Percentiles rank a stretch among this genome's conserved stretches.
Evolutionary conservation across 2,888 invertebrate genomes (phyloP).

Genomic region (Clostera curtula): DNA sequence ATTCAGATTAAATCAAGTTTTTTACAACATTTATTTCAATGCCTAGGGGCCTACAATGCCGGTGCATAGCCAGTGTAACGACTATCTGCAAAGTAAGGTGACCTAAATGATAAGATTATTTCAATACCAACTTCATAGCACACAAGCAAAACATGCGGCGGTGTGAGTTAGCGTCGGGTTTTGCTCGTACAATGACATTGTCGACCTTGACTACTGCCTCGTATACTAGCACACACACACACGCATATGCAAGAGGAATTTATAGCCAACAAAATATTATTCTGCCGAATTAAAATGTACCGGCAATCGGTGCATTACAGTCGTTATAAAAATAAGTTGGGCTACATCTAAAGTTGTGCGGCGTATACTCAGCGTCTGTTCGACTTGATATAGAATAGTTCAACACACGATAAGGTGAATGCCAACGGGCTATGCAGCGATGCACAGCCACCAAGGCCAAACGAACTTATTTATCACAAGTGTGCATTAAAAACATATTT

Average conservation of each 20-base stretch:
- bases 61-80: conserved; percentile 31
- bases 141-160: conserved; percentile 32
- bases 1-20: too few relatives aligned
- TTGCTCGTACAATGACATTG: conserved; percentile 70
- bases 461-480: conserved; percentile 36
- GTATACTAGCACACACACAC: conserved; percentile 47
- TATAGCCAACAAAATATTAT: conserved; percentile 45
- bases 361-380: conserved; percentile 14
- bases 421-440: conserved; percentile 44
- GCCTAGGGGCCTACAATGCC: conserved; percentile 1
- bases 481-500: conserved; percentile 17
- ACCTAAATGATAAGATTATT: conserved; percentile 74
- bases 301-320: conserved; percentile 5
- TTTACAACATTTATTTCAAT: too few relatives aligned
- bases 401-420: conserved; percentile 70
- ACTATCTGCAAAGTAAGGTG: conserved; percentile 71
- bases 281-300: conserved; percentile 25
- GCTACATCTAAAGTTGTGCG: conserved; percentile 5
- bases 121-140: conserved; percentile 48
- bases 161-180: conserved; percentile 53
- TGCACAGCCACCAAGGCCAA: conserved; percentile 58
- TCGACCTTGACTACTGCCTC: conserved; percentile 69
- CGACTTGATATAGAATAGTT: conserved; percentile 41
- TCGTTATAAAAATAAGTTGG: conserved; percentile 10
- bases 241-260: conserved; percentile 36